These are phyloP conservation scores for Nephrotoma guestfalica DNA, from an alignment of 2,888 invertebrate species.

Conservation along the genomic window DNA sequence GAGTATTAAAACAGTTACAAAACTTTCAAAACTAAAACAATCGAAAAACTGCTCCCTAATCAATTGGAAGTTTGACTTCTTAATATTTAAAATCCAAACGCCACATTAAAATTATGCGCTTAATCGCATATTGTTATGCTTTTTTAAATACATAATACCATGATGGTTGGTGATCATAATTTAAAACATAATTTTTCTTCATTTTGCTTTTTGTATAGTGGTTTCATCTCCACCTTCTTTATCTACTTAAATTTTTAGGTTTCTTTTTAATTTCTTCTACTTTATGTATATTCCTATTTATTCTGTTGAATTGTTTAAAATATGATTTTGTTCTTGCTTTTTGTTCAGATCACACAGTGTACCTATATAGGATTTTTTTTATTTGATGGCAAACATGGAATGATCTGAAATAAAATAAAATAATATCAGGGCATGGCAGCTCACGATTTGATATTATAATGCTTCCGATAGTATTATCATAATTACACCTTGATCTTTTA, in stretches of 20 bases:
- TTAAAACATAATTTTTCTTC: not conserved
- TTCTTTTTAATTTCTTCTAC: not conserved
- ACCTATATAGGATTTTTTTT: not conserved
- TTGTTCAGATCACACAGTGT: not conserved
- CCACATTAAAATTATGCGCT: not conserved
- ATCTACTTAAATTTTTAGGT: not conserved
- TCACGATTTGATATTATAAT: slow-evolving; percentile 4
- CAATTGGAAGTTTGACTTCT: not conserved
- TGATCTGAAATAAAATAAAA: not conserved
- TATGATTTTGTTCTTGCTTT: not conserved
- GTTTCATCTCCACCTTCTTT: not conserved
- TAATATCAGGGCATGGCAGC: slow-evolving; percentile 3
- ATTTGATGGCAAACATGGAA: slow-evolving; percentile 1
- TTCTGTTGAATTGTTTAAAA: not conserved
- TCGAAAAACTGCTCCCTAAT: not conserved
- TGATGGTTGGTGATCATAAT: not conserved
- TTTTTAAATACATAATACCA: not conserved
- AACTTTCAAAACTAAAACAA: not conserved
- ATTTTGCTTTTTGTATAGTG: not conserved
- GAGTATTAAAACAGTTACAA: not conserved
- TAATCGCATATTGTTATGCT: not conserved
- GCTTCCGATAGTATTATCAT: slow-evolving; percentile 4
- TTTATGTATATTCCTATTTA: not conserved
- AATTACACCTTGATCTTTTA: slow-evolving; percentile 2
- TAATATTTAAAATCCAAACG: not conserved